These are phyloP conservation scores for Quadroppia sp. DNA, from an alignment of 2,888 invertebrate genomes.

Conservation along the genomic window DNA sequence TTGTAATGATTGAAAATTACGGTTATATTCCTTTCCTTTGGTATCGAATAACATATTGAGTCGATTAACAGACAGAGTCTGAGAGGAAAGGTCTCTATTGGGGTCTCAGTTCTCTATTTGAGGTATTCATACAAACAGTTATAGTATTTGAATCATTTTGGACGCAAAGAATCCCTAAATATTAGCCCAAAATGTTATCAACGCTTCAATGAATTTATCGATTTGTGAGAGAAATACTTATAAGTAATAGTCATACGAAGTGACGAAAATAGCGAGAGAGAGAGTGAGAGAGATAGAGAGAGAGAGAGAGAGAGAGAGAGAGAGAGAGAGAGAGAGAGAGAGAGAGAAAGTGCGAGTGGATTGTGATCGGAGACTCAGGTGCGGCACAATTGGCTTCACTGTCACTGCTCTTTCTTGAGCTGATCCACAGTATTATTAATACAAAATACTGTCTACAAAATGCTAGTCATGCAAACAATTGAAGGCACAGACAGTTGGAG, in stretches of 20 bases:
- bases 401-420: constrained; percentile 15
- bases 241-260: neutral
- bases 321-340: neutral
- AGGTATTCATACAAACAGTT: neutral
- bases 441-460: constrained; percentile 14
- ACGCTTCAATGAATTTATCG: constrained; percentile 21
- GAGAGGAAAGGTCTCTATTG: neutral
- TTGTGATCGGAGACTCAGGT: constrained; percentile 16
- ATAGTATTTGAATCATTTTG: constrained; percentile 6
- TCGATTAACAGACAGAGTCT: neutral
- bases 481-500: neutral
- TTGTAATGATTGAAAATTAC: neutral
- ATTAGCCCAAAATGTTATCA: constrained; percentile 31
- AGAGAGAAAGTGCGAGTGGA: constrained; percentile 12
- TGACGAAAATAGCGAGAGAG: constrained; percentile 9
- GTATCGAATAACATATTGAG: constrained; percentile 3
- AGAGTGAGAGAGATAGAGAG: too few relatives aligned
- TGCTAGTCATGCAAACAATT: constrained; percentile 25
- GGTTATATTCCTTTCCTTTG: neutral
- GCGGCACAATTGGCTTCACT: constrained; percentile 26
- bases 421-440: constrained; percentile 31
- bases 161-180: constrained; percentile 7
- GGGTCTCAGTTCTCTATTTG: neutral
- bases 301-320: constrained; percentile 19
- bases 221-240: neutral